Base-by-base conservation (phyloP, 2,113 vertebrate species). In the Silurus glanis region DNA sequence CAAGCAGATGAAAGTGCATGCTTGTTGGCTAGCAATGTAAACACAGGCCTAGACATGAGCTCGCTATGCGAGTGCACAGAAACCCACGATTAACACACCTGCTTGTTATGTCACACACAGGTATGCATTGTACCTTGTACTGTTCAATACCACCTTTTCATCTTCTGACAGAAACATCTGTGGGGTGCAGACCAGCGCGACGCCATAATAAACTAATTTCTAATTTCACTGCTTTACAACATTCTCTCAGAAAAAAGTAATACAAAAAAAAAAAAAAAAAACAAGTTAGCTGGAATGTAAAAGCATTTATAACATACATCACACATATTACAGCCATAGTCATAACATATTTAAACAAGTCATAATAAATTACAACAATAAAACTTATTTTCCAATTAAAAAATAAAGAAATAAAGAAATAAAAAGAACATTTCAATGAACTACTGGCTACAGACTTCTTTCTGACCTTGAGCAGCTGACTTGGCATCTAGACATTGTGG, bases 41-140 rank as follows among this genome's bases (percentile, higher is more conserved):
- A 56, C 19, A 14, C 85, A 86, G 16, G 85, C 25, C 61, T 67
- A 13, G 67, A 58, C 80, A 86, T 64, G 66, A 82, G 64, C 56
- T 51, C 56, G 67, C 58, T 64, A 61, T 64, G 72, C 0, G 25
- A 61, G 85, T 37, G 67, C n/a, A 62, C 58, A 75, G 56, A 51
- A 86, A 82, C 67, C 66, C 23, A 21, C 25, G 25, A 86, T 82
- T 75, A 82, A 82, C 67, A 53, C 72, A 78, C 25, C n/a, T 78
- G 14, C 66, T 72, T 19, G 66, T 83, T 56, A 21, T 47, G 9
- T 37, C 47, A 76, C 83, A 55, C 51, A 72, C 37, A 81, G 37
- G 56, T 69, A 80, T 47, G 62, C 61, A 64, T 0, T 53, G 56
- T 37, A 51, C 37, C 16, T 8, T 17, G 17, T 37, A 58, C 13